These are phyloP conservation scores for Coregonus suidteri DNA, from an alignment of 2,797 vertebrate species.

Conservation along the genomic window DNA sequence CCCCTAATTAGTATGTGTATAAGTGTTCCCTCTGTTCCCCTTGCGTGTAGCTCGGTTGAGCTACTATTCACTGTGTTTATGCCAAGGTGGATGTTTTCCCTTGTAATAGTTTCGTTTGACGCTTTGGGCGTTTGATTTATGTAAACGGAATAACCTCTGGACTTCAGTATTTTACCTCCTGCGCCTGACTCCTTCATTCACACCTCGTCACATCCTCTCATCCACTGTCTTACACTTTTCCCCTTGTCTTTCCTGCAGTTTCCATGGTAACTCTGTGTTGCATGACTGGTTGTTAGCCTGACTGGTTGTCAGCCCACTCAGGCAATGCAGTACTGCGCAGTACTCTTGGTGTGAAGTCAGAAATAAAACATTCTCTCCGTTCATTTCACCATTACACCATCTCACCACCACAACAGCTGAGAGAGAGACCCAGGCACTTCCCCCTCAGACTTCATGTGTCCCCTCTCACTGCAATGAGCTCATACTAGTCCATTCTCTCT, in stretches of 20 bases:
- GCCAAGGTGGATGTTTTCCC: too few species aligned
- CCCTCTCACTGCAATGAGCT: not conserved
- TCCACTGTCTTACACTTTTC: slow-evolving; percentile 61
- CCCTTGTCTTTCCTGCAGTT: slow-evolving; percentile 69
- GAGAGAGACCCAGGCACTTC: not conserved
- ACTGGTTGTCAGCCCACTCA: slow-evolving; percentile 78
- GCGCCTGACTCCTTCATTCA: too few species aligned
- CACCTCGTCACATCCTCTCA: slow-evolving; percentile 15
- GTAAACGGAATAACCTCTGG: too few species aligned
- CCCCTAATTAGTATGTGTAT: too few species aligned
- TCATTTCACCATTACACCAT: slow-evolving; percentile 4
- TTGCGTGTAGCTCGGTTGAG: too few species aligned
- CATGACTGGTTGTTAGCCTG: slow-evolving; percentile 76
- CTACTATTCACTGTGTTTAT: too few species aligned
- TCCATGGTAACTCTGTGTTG: slow-evolving; percentile 78
- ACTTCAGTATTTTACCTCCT: too few species aligned
- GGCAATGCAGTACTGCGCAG: slow-evolving; percentile 31
- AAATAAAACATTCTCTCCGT: not conserved
- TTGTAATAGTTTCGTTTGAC: too few species aligned
- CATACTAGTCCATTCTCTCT: too few species aligned
- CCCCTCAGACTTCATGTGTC: not conserved
- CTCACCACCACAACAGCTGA: not conserved
- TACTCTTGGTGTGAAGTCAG: slow-evolving; percentile 7
- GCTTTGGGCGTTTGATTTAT: too few species aligned
- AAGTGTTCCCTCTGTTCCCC: too few species aligned